Conservation (phyloP, 2,888 invertebrate genomes). For the Mactromeris polynyma region DNA sequence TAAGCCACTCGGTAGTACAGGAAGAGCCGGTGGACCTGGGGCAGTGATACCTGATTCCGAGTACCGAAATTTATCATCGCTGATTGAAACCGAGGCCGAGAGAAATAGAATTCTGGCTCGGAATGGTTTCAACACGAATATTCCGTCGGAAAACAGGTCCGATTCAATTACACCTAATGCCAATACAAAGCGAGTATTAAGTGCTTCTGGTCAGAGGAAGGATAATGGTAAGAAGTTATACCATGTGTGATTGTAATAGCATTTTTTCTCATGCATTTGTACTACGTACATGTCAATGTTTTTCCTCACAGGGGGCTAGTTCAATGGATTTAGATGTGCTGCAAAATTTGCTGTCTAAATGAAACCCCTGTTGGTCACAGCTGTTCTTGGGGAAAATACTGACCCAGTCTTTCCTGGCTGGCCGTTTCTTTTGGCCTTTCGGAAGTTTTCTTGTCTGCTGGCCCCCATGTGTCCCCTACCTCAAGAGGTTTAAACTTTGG, state of each 20-base stretch:
- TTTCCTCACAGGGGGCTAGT: no score
- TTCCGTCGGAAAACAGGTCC: slow-evolving; percentile 72
- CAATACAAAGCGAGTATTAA: slow-evolving; percentile 75
- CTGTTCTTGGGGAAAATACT: no score
- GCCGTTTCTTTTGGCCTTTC: no score
- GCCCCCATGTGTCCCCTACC: no score
- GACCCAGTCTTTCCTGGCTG: no score
- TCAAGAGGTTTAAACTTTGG: no score
- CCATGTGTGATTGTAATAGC: neutral
- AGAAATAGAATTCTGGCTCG: slow-evolving; percentile 76
- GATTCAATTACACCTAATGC: slow-evolving; percentile 74
- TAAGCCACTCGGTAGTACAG: slow-evolving; percentile 78
- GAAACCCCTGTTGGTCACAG: no score
- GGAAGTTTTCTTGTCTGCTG: no score
- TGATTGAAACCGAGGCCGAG: slow-evolving; percentile 81
- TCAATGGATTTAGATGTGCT: no score
- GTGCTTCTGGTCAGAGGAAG: slow-evolving; percentile 79
- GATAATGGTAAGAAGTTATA: slow-evolving; percentile 60
- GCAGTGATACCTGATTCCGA: slow-evolving; percentile 80
- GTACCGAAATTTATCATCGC: slow-evolving; percentile 74
- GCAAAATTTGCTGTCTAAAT: no score
- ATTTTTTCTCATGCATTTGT: neutral
- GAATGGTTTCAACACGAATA: slow-evolving; percentile 71
- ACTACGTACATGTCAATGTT: no score
- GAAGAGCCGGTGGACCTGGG: slow-evolving; percentile 64